phyloP scores from a whole-genome alignment of 2,797 vertebrate genomes.

The Protonibea diacanthus region DNA sequence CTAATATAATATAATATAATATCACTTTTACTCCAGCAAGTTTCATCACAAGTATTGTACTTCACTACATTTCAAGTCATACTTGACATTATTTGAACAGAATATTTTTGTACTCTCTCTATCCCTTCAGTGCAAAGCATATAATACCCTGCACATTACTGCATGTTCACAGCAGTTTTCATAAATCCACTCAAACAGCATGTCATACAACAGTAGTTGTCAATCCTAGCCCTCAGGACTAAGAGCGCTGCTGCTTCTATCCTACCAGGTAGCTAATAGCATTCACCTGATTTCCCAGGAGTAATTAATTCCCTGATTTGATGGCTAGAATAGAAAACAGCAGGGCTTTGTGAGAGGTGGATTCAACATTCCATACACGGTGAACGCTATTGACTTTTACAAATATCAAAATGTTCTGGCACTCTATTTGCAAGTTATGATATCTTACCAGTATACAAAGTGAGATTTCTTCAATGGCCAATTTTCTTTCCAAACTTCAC shows the following conservation, averaged over 20 bases:
- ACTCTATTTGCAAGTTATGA: neutral
- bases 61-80: neutral
- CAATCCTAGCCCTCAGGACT: constrained; percentile 10
- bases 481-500: neutral
- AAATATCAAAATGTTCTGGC: constrained; percentile 6
- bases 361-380: neutral
- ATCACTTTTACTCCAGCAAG: neutral
- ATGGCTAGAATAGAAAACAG: constrained; percentile 6
- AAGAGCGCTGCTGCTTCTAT: constrained; percentile 2
- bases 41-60: neutral
- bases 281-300: constrained; percentile 4
- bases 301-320: neutral
- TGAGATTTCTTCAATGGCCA: neutral
- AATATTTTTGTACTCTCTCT: neutral
- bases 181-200: constrained; percentile 10
- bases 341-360: neutral
- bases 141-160: constrained; percentile 14
- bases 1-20: neutral
- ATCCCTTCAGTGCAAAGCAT: neutral
- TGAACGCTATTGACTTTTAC: constrained; percentile 1
- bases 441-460: neutral
- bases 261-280: constrained; percentile 1
- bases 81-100: neutral
- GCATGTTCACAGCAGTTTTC: constrained; percentile 16
- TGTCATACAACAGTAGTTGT: constrained; percentile 23